Conservation (phyloP, 2,797 vertebrate genomes). For the Cyprinella venusta region DNA sequence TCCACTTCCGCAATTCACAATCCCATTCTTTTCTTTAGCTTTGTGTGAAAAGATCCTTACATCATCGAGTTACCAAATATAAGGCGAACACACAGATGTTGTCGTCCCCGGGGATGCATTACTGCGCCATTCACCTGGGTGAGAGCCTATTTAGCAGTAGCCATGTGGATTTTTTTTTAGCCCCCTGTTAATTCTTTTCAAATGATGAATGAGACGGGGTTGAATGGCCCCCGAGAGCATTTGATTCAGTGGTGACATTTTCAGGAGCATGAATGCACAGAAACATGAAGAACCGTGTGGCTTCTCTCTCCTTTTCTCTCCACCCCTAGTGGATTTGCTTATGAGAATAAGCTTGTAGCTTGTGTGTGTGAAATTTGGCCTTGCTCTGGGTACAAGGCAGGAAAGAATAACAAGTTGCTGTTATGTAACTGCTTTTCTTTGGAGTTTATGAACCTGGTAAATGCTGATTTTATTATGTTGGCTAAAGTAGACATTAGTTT, state of each 20-base stretch:
- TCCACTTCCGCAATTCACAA: constrained; percentile 39
- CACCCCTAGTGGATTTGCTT: constrained; percentile 7
- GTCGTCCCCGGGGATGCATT: constrained; percentile 15
- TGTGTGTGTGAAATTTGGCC: constrained; percentile 71
- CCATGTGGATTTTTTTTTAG: constrained; percentile 25
- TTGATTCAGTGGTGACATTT: constrained; percentile 27
- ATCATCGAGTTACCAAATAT: neutral
- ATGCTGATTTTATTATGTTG: constrained; percentile 46
- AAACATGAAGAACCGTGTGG: neutral
- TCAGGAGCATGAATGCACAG: constrained; percentile 1
- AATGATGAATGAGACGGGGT: constrained; percentile 22
- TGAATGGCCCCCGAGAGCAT: constrained; percentile 29
- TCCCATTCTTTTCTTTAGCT: constrained; percentile 43
- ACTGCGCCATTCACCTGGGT: constrained; percentile 28
- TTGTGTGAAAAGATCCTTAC: constrained; percentile 17
- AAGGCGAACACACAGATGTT: constrained; percentile 6
- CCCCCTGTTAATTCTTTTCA: constrained; percentile 28
- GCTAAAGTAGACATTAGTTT: constrained; percentile 34
- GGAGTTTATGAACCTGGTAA: constrained; percentile 38
- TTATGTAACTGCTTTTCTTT: constrained; percentile 34
- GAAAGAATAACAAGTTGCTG: constrained; percentile 23
- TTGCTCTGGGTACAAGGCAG: constrained; percentile 37
- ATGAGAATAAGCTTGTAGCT: constrained; percentile 65
- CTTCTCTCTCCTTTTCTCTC: neutral
- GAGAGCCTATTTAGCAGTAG: constrained; percentile 32